Evolutionary conservation across 2,113 vertebrate genomes (phyloP).

Genomic region (Ceyx cyanopectus): DNA sequence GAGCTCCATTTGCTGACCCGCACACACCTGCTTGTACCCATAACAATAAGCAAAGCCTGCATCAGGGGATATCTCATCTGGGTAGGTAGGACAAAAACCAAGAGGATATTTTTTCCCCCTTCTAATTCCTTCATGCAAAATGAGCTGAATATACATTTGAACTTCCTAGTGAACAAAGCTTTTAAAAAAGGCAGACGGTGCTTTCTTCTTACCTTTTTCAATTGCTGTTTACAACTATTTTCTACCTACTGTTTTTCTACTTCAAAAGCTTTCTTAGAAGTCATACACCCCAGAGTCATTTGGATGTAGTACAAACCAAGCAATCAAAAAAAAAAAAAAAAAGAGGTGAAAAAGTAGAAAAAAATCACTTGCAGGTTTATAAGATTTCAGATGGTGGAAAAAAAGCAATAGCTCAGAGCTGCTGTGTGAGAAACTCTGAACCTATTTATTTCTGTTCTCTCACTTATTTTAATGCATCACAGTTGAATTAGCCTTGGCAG

Average conservation of each 20-base stretch:
- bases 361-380: constrained; percentile 20
- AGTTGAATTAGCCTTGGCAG: constrained; percentile 14
- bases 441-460: constrained; percentile 21
- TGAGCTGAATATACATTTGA: background rate
- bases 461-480: constrained; percentile 2
- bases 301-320: constrained; percentile 6
- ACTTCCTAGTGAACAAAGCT: background rate
- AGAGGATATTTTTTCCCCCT: background rate
- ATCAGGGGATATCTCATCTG: rapidly evolving
- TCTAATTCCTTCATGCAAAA: background rate
- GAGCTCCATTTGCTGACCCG: background rate
- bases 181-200: background rate
- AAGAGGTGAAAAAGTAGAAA: background rate
- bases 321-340: background rate
- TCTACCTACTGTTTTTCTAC: background rate
- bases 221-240: constrained; percentile 44
- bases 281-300: background rate
- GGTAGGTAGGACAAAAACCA: background rate
- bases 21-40: too few species aligned
- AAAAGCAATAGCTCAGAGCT: constrained; percentile 31
- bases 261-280: constrained; percentile 43
- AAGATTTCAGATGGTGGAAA: constrained; percentile 19
- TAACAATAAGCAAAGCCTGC: background rate
- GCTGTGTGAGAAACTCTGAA: background rate
- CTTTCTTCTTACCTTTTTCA: constrained; percentile 51